Evolutionary conservation across 92 coral and sea anemone genomes (phyloP), one percentile per base, ranked within the genome.

Genomic region (Nematostella vectensis): DNA sequence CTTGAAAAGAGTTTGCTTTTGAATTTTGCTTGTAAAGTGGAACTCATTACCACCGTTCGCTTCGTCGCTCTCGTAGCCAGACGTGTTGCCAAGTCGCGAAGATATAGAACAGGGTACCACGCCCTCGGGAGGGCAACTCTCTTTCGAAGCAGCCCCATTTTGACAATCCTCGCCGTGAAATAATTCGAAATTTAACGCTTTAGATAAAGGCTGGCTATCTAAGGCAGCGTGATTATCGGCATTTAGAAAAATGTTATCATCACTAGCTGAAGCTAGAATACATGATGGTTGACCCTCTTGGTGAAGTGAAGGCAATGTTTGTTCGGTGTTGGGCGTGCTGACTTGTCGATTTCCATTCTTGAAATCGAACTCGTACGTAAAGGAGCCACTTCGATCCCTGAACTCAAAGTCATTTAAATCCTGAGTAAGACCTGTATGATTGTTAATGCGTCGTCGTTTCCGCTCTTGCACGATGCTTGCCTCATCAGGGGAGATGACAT

Each of bases 371-470:
- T 33, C 40, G 23, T 66, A 59, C 62, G 57, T 66, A 24, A 68
- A 73, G 3, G 63, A 54, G 15, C 71, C 62, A 39, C 79, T 58
- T 4, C 76, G 51, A 15, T 65, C 75, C 24, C 72, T 55, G 12
- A 85, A 69, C 9, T 63, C 50, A 10, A 85, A 27, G 8, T 66
- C 68, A 11, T 80, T 84, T 2, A 93, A 71, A 17, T 82, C 96
- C 15, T 68, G 25, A 24, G 99, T 93, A 23, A 93, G 71, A 11
- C 96, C 96, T 3, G 96, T 78, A 58, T 81, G 87, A 19, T 69
- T 50, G 23, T 9, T 45, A 1, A 58, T 44, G 19, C 81, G 82
- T 4, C 81, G 70, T 62, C 83, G 65, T 66, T 93, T 93, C 16
- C 67, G 45, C 4, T 78, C 88, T 8, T 79, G 96, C 18, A 70